These are phyloP conservation scores for Drosophila mercatorum DNA, from an alignment of 2,888 invertebrate species.

Conservation along the genomic window DNA sequence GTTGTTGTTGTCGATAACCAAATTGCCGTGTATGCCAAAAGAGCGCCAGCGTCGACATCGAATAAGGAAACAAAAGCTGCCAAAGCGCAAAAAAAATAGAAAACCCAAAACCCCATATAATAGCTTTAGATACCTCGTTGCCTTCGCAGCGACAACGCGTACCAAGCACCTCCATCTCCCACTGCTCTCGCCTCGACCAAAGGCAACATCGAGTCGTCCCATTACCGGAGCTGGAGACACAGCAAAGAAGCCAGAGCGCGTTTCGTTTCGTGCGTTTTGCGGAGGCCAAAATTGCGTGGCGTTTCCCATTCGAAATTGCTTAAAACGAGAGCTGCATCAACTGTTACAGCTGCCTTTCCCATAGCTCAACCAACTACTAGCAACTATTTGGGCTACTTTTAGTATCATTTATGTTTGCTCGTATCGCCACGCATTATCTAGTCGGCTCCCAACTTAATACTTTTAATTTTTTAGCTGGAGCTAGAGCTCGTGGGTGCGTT, in stretches of 20 bases:
- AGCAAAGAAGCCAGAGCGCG: slow-evolving; percentile 11
- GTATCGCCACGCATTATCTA: slow-evolving; percentile 45
- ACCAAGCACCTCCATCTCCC: slow-evolving; percentile 65
- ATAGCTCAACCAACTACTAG: slow-evolving; percentile 1
- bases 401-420: slow-evolving; percentile 55
- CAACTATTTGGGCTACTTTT: slow-evolving; percentile 14
- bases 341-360: slow-evolving; percentile 41
- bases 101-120: slow-evolving; percentile 64
- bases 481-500: slow-evolving; percentile 59
- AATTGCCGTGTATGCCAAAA: slow-evolving; percentile 60
- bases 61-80: slow-evolving; percentile 40
- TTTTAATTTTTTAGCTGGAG: slow-evolving; percentile 7
- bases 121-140: slow-evolving; percentile 43
- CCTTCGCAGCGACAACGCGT: slow-evolving; percentile 67
- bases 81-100: slow-evolving; percentile 30
- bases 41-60: slow-evolving; percentile 43
- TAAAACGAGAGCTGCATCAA: slow-evolving; percentile 39
- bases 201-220: slow-evolving; percentile 38
- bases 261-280: slow-evolving; percentile 39
- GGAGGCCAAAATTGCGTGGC: slow-evolving; percentile 68
- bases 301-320: slow-evolving; percentile 50
- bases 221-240: slow-evolving; percentile 36
- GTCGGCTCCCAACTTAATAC: slow-evolving; percentile 16
- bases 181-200: background rate
- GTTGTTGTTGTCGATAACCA: slow-evolving; percentile 54